These are phyloP conservation scores for Asteroscopus sphinx DNA, from an alignment of 2,888 invertebrate genomes.

Conservation along the genomic window DNA sequence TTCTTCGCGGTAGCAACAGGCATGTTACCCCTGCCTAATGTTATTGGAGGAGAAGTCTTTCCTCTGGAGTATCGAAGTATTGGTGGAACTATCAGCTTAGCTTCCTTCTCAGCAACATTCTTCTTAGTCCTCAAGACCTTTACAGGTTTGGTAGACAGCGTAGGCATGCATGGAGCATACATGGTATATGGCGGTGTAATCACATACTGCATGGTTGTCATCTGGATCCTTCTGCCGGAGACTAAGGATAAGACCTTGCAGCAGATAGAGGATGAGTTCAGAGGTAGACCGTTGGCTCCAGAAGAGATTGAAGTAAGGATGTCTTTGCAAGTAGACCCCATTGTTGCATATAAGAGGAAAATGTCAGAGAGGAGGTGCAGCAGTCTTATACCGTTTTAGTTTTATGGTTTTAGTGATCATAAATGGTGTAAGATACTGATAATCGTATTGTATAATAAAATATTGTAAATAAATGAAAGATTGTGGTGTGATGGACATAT, in stretches of 20 bases:
- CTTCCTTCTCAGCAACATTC: conserved; percentile 87
- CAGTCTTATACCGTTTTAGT: conserved; percentile 43
- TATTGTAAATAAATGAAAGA: neutral
- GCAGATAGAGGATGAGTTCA: conserved; percentile 90
- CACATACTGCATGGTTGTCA: conserved; percentile 84
- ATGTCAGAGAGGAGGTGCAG: conserved; percentile 65
- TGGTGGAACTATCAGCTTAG: conserved; percentile 90
- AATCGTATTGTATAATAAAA: neutral
- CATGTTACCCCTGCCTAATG: conserved; percentile 91
- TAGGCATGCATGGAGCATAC: conserved; percentile 89
- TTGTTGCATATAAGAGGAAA: conserved; percentile 63
- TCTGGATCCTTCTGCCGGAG: conserved; percentile 90
- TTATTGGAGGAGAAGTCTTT: conserved; percentile 92
- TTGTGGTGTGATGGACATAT: neutral
- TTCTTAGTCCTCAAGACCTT: conserved; percentile 91
- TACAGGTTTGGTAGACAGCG: conserved; percentile 81
- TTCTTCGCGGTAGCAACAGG: conserved; percentile 90
- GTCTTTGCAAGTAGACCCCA: conserved; percentile 64
- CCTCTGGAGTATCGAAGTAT: conserved; percentile 89
- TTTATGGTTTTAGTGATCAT: neutral
- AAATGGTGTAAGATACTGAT: neutral
- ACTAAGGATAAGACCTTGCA: conserved; percentile 91
- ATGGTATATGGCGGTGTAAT: conserved; percentile 87
- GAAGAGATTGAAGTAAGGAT: conserved; percentile 59
- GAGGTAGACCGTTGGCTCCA: conserved; percentile 61